Evolutionary conservation across 2,888 invertebrate species (phyloP), one percentile per base, ranked within the genome.

Genomic region (Tenthredo scrophulariae): DNA sequence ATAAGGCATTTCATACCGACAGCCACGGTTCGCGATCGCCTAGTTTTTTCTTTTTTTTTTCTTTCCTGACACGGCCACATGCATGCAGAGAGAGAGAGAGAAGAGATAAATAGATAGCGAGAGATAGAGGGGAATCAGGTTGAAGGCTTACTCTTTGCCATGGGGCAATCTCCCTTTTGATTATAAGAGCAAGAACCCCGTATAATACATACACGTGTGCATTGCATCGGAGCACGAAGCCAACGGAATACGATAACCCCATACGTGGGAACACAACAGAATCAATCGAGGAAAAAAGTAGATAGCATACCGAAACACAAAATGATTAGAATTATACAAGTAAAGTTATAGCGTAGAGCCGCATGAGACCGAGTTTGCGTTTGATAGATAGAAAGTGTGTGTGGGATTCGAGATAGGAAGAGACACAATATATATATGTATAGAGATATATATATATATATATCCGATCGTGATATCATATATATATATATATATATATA

Each of bases 1-100:
- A 87, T 87, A 87, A 90, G 88, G 88, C 86, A 33, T 50, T 77
- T 67, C 33, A 26, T 15, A 67, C 83, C 40, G 79, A 18, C 79
- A 80, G 37, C 40, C 79, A 6, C 37, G 22, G 33, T n/a, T 50
- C 62, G 80, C 80, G 58, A n/a, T 43, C 18, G 54, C 46, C 22
- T 58, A 29, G 13, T 54, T 33, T 58, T 18, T 15, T 54, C 7
- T n/a, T 5, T 10, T 15, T 6, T 22, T 26, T 5, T 46, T 22
- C 0, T 10, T 22, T 50, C 15, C 33, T 70, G 33, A 70, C 18
- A 29, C 26, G 75, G 2, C 26, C n/a, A 75, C 33, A 37, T 7
- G 10, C 29, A 37, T 22, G 29, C 46, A 26, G 43, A n/a, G 18
- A 72, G 70, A 37, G 70, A 26, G 22, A 26, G 10, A 10, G n/a